Evolutionary conservation across 1,140 invertebrate species (phyloP).

Genomic region (Diprion similis): DNA sequence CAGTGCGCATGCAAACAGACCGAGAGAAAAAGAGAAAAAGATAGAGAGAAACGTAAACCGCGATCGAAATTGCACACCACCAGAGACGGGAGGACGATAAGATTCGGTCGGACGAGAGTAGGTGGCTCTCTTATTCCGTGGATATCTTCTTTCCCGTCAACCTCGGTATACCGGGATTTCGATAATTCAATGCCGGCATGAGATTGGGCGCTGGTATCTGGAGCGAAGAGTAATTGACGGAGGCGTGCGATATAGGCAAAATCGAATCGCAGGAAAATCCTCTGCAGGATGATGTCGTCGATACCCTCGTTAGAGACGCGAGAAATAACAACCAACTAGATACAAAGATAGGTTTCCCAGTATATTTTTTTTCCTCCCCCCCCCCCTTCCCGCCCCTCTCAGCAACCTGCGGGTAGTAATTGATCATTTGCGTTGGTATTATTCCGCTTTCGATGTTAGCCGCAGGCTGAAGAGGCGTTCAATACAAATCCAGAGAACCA

Average conservation of each 20-base stretch:
- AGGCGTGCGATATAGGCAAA: not conserved
- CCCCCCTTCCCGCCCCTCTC: not conserved
- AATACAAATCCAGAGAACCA: too few species aligned
- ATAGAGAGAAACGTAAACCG: not conserved
- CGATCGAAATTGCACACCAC: not conserved
- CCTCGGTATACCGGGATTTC: conserved; percentile 25
- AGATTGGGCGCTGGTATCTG: conserved; percentile 31
- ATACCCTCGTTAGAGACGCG: not conserved
- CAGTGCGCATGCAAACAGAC: not conserved
- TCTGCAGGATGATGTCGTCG: not conserved
- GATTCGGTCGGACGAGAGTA: conserved; percentile 7
- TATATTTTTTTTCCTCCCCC: too few species aligned
- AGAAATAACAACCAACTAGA: not conserved
- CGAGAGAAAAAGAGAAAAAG: not conserved
- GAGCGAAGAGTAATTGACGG: conserved; percentile 33
- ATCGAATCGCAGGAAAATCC: not conserved
- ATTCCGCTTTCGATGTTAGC: too few species aligned
- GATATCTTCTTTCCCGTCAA: conserved; percentile 9
- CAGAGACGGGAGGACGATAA: not conserved
- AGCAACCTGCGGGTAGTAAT: not conserved
- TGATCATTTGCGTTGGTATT: not conserved
- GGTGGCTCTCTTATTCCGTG: not conserved
- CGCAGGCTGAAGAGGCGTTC: too few species aligned
- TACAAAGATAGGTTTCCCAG: too few species aligned
- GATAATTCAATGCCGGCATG: conserved; percentile 36